A percentile compares a stretch with the other conserved stretches of the same genome.
Conservation (phyloP, 2,888 invertebrate genomes). For the Brassicogethes aeneus region DNA sequence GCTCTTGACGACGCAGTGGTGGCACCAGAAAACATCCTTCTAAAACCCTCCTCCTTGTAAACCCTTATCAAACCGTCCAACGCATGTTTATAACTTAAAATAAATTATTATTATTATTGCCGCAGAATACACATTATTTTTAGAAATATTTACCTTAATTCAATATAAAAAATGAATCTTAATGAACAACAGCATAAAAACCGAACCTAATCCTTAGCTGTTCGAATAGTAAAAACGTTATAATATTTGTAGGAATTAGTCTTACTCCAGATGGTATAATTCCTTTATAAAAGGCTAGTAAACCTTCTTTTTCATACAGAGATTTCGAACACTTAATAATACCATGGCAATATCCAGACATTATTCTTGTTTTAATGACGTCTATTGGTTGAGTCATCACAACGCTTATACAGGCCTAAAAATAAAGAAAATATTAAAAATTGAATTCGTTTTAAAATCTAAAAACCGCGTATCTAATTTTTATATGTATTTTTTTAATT, state of each 20-base stretch:
- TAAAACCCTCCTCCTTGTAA: constrained; percentile 69
- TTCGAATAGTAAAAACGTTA: constrained; percentile 91
- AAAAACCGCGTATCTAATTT: no score
- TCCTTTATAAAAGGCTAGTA: constrained; percentile 89
- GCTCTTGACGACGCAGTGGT: constrained; percentile 86
- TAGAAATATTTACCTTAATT: no score
- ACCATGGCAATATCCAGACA: constrained; percentile 81
- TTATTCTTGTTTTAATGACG: constrained; percentile 90
- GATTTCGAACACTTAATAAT: constrained; percentile 70
- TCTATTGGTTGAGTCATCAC: constrained; percentile 59
- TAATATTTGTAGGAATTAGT: constrained; percentile 89
- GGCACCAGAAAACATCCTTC: constrained; percentile 79
- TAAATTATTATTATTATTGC: no score
- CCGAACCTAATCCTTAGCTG: no score
- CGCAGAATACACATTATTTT: no score
- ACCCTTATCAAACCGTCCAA: constrained; percentile 84
- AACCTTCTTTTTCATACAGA: constrained; percentile 73
- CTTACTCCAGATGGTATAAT: constrained; percentile 91
- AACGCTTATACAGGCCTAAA: background rate
- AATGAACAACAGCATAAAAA: no score
- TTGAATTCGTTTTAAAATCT: no score
- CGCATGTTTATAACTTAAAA: constrained; percentile 84
- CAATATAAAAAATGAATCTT: no score
- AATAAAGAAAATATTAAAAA: constrained; percentile 1
- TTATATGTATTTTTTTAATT: no score